Conservation (phyloP, 2,113 vertebrate species). For the Recurvirostra avosetta region DNA sequence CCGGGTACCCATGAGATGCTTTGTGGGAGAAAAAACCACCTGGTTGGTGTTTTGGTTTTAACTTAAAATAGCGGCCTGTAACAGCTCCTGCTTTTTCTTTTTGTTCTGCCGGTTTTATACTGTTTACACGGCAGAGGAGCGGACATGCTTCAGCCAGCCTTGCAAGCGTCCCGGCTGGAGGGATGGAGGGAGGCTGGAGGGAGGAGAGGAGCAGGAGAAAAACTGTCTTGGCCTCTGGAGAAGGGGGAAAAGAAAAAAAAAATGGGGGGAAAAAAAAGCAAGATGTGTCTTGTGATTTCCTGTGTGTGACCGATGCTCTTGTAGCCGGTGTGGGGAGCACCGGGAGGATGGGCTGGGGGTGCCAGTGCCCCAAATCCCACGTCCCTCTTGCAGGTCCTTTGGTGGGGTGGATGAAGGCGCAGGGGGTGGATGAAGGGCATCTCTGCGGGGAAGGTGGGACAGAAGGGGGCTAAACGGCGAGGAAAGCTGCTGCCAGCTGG, state of each 20-base stretch:
- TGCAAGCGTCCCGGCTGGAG: neutral
- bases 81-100: neutral
- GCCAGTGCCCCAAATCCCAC: neutral
- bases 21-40: neutral
- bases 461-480: neutral
- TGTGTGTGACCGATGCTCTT: accelerated
- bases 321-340: accelerated
- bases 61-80: neutral
- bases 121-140: neutral
- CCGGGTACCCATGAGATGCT: neutral
- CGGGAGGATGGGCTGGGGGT: neutral
- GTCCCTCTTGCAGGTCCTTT: neutral
- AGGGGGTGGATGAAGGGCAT: neutral
- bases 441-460: neutral
- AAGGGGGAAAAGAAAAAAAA: neutral
- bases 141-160: accelerated
- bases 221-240: neutral
- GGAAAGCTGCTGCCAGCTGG: neutral
- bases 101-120: neutral
- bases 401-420: neutral
- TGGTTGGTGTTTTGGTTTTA: neutral
- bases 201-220: neutral
- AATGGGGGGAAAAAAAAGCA: too few relatives aligned
- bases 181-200: neutral
- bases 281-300: neutral